Conservation (phyloP, 2,888 invertebrate genomes). For the Ceratothoa steindachneri region DNA sequence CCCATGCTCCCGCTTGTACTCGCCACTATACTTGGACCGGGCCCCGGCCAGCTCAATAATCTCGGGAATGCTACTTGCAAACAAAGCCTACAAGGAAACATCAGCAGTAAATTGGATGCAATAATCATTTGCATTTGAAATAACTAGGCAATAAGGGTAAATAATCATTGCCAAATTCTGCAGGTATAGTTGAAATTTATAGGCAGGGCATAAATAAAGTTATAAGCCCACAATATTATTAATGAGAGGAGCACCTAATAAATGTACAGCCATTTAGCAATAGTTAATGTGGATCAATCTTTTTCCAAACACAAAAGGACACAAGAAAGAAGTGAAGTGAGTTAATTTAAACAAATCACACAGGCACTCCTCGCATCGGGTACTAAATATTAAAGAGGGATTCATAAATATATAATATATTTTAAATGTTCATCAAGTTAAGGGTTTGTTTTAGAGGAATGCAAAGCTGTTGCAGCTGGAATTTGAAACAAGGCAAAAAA, state of each 20-base stretch:
- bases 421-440: not conserved
- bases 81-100: conserved; percentile 78
- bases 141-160: conserved; percentile 12
- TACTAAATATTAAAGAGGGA: not conserved
- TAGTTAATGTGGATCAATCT: too few relatives aligned
- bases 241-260: not conserved
- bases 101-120: conserved; percentile 41
- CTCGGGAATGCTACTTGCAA: conserved; percentile 99
- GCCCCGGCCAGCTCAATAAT: conserved; percentile 99
- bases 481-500: too few relatives aligned
- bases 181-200: not conserved
- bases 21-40: conserved; percentile 99
- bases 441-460: not conserved
- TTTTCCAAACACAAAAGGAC: too few relatives aligned
- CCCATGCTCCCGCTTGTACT: conserved; percentile 83
- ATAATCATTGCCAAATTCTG: conserved; percentile 12
- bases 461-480: not conserved
- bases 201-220: conserved; percentile 13
- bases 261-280: not conserved
- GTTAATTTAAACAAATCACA: not conserved
- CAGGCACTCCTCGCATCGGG: not conserved
- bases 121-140: conserved; percentile 15
- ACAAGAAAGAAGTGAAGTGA: too few relatives aligned
- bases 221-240: conserved; percentile 8
- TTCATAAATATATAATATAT: not conserved